A percentile compares a stretch with the other conserved stretches of the same genome.
Conservation (phyloP, 2,113 vertebrate species). For the Chaetops frenatus region DNA sequence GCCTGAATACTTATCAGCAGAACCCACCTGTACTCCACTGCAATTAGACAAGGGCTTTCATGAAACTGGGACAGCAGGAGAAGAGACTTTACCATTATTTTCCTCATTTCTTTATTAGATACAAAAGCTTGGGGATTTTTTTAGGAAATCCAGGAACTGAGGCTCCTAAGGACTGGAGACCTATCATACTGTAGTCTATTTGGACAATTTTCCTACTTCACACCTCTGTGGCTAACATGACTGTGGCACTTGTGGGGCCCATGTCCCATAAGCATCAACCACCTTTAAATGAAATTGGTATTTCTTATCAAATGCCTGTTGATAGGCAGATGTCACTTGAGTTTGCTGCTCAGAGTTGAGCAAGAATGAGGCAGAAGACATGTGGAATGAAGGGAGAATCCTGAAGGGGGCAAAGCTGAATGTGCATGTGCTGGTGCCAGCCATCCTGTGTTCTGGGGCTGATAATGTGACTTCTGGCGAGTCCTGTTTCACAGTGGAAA, state of each 20-base stretch:
- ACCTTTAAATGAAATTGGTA: not conserved
- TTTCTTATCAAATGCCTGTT: not conserved
- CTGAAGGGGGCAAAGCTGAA: not conserved
- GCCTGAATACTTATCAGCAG: not conserved
- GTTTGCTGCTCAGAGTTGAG: not conserved
- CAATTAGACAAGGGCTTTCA: not conserved
- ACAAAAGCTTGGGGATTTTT: not conserved
- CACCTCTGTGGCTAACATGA: not conserved
- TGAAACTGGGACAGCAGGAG: not conserved
- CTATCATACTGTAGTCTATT: not conserved
- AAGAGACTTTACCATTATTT: not conserved
- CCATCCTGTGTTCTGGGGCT: not conserved
- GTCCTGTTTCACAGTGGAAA: not conserved
- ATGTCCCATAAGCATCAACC: not conserved
- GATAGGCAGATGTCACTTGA: not conserved
- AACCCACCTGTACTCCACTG: not conserved
- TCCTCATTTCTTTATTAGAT: not conserved
- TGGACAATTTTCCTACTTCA: not conserved
- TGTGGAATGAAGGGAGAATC: not conserved
- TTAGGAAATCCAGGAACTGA: not conserved
- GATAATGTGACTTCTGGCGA: not conserved
- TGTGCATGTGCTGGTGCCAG: not conserved
- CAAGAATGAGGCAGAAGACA: not conserved
- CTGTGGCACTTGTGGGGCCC: not conserved
- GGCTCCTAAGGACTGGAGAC: not conserved